Base-by-base conservation (phyloP, 2,113 vertebrate species). In the Odontophorus gujanensis region DNA sequence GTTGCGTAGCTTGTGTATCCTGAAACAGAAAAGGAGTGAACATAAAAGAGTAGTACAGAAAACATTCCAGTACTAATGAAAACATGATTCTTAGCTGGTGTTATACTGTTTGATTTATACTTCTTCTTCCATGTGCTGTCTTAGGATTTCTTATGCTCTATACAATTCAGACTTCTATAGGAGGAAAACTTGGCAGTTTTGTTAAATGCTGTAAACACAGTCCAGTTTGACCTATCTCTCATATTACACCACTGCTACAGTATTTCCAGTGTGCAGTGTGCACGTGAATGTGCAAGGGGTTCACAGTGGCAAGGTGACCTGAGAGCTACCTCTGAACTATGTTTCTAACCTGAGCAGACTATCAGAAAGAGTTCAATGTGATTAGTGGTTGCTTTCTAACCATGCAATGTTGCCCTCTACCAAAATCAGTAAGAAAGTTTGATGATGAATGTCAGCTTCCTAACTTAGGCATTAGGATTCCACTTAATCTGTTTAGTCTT, bases 281-380 rank as follows among this genome's bases (percentile, higher is more conserved):
- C 25, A 43, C 43, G 24, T 26, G 20, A 59, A 65, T 0, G 2
- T 34, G 22, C 24, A 4, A 0, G 6, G 0, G 6, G n/a, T 4
- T 11, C 34, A 25, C 42, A 58, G 24, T 21, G 40, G 26, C 32
- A 21, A 40, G 50, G 30, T 58, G 34, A 15, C 63, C 34, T 47
- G 48, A 36, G 28, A 2, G 1, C 16, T 67, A n/a, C 43, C 21
- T 26, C 42, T 48, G 38, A 67, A 19, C 43, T 32, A 13, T 19
- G 6, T 18, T 34, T 81, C 18, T 42, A 19, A 55, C 36, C 55
- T 24, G 18, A 58, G 34, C 45, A 66, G 76, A 71, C 19, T 25
- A 14, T 22, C 50, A 47, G 63, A 43, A 66, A 34, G 61, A 40
- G 17, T 24, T 59, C 32, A 47, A 42, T 7, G 5, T 3, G 36